Evolutionary conservation across 2,797 vertebrate genomes (phyloP), one percentile per base, ranked within the genome.

Genomic region (Pelobates cultripes): DNA sequence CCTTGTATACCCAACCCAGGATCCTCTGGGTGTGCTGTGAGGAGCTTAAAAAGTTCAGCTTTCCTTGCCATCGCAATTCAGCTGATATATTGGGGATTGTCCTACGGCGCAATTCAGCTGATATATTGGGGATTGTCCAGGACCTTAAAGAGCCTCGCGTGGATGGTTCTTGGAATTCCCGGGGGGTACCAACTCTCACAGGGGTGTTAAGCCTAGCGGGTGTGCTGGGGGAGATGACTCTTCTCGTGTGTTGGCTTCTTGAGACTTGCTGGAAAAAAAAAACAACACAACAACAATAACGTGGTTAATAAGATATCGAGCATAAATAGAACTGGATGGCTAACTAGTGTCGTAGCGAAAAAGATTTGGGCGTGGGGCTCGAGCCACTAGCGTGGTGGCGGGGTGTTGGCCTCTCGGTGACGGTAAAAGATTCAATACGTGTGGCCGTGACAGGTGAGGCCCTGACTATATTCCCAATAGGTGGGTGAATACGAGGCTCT

Each of bases 191-290:
- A 63, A 63, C n/a, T 63, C 60, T 17, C 4, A 63, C 60, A 4
- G 60, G 60, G 60, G 60, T 63, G 60, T 63, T 63, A 63, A 14
- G 13, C 60, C 60, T 63, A 9, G 60, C 60, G 60, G 60, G n/a
- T 63, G n/a, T 63, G 60, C 60, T 63, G 4, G 60, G 60, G 60
- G 60, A 14, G 60, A 63, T 63, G 60, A 63, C 60, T 17, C 60
- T 63, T 63, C 60, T 4, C 60, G 8, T 63, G n/a, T 63, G 60
- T 63, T 63, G 60, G 60, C 60, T 63, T 17, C 60, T 63, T 63
- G 60, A 63, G 60, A 63, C 60, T 4, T 63, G 60, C 60, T 63
- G 60, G n/a, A 63, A 63, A n/a, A n/a, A n/a, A n/a, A n/a, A n/a
- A n/a, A n/a, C n/a, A n/a, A n/a, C n/a, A n/a, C n/a, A n/a, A n/a